These are phyloP conservation scores for Protodeltote pygarga DNA, from an alignment of 2,888 invertebrate genomes.

Conservation along the genomic window DNA sequence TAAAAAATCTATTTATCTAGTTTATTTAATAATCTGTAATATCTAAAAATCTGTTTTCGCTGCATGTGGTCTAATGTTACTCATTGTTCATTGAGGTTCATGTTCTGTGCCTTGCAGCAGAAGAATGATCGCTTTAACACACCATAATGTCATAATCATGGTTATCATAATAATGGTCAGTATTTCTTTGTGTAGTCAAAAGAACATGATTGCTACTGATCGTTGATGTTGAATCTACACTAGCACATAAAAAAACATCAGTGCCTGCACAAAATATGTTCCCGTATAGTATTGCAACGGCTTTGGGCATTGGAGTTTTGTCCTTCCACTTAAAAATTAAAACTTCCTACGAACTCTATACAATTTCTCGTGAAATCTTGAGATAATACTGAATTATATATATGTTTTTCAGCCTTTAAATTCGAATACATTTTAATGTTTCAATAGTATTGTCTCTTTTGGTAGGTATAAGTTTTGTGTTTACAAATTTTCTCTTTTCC, in stretches of 20 bases:
- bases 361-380: slow-evolving; percentile 64
- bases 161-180: too few relatives aligned
- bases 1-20: too few relatives aligned
- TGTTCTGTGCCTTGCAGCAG: too few relatives aligned
- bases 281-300: slow-evolving; percentile 40
- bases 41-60: too few relatives aligned
- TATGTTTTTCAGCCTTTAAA: slow-evolving; percentile 54
- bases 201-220: too few relatives aligned
- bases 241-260: not conserved
- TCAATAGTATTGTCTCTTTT: slow-evolving; percentile 54
- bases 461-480: not conserved
- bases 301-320: slow-evolving; percentile 63
- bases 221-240: too few relatives aligned
- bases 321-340: slow-evolving; percentile 76
- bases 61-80: too few relatives aligned
- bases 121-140: too few relatives aligned
- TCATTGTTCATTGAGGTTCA: too few relatives aligned
- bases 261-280: slow-evolving; percentile 2
- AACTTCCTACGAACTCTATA: slow-evolving; percentile 64
- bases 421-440: slow-evolving; percentile 65
- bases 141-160: too few relatives aligned
- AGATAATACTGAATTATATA: slow-evolving; percentile 72
- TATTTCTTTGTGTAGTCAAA: too few relatives aligned
- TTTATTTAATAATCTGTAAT: too few relatives aligned
- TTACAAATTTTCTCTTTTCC: not conserved